These are phyloP conservation scores for Anodontia alba DNA, from an alignment of 2,888 invertebrate species.

Conservation along the genomic window DNA sequence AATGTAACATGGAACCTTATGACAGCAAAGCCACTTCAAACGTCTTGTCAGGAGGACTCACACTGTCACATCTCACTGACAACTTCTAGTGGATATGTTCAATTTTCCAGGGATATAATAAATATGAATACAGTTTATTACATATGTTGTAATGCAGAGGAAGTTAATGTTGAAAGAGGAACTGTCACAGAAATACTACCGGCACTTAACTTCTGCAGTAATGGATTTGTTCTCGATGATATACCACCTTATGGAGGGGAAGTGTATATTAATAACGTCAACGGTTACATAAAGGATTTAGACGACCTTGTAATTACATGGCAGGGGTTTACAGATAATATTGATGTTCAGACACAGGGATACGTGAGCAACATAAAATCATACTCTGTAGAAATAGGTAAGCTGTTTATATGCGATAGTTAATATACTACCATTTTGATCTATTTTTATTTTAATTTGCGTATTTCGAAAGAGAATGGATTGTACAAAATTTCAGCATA, in stretches of 20 bases:
- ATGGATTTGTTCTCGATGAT: slow-evolving; percentile 39
- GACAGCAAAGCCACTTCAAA: slow-evolving; percentile 26
- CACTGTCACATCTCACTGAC: slow-evolving; percentile 21
- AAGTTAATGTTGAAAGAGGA: slow-evolving; percentile 23
- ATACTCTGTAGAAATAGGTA: slow-evolving; percentile 37
- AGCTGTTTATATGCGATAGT: background rate
- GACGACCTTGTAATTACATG: slow-evolving; percentile 14
- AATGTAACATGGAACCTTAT: slow-evolving; percentile 51
- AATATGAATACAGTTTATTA: slow-evolving; percentile 20
- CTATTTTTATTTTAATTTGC: too few relatives aligned
- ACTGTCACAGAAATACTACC: slow-evolving; percentile 23
- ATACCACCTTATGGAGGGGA: slow-evolving; percentile 29
- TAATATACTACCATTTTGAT: too few relatives aligned
- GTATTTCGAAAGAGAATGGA: too few relatives aligned
- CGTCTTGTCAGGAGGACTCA: slow-evolving; percentile 15
- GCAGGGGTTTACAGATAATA: slow-evolving; percentile 30
- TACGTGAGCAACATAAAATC: slow-evolving; percentile 20
- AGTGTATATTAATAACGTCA: slow-evolving; percentile 14
- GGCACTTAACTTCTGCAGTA: slow-evolving; percentile 29
- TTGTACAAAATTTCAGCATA: too few relatives aligned
- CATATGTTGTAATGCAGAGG: slow-evolving; percentile 36
- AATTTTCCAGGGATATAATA: background rate
- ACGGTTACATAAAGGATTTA: slow-evolving; percentile 21
- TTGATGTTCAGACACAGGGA: slow-evolving; percentile 19
- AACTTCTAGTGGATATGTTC: background rate